Conservation (phyloP, 1,140 invertebrate species). For the Drosophila tristis region DNA sequence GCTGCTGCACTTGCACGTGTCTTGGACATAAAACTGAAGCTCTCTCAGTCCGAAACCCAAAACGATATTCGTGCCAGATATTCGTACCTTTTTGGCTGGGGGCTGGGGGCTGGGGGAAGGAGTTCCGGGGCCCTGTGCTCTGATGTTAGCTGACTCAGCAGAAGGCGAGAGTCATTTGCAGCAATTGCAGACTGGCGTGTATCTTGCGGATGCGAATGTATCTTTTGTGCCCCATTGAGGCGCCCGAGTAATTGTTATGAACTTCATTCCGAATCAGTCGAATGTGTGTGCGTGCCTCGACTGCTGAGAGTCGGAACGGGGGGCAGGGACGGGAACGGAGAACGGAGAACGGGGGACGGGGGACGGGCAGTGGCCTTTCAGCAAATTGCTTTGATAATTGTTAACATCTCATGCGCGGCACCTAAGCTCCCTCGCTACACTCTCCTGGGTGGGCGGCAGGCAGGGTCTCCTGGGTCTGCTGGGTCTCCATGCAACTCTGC, state of each 20-base stretch:
- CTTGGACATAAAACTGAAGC: constrained; percentile 55
- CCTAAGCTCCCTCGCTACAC: constrained; percentile 22
- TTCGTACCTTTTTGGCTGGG: constrained; percentile 13
- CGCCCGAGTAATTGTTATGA: constrained; percentile 74
- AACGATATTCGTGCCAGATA: constrained; percentile 1
- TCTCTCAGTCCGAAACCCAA: background rate
- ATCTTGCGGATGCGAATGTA: constrained; percentile 49
- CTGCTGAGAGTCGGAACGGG: constrained; percentile 13
- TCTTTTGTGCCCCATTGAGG: constrained; percentile 50
- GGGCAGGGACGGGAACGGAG: too few relatives aligned
- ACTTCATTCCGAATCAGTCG: constrained; percentile 57
- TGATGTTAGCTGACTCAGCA: constrained; percentile 33
- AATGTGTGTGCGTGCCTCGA: constrained; percentile 54
- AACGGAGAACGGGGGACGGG: too few relatives aligned
- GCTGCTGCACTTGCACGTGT: constrained; percentile 61
- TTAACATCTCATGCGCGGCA: constrained; percentile 53
- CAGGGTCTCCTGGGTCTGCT: too few relatives aligned
- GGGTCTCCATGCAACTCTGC: constrained; percentile 5
- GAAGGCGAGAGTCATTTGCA: constrained; percentile 43
- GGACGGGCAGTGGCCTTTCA: constrained; percentile 14
- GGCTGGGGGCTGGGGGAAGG: background rate
- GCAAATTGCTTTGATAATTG: constrained; percentile 72
- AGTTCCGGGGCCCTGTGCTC: too few relatives aligned
- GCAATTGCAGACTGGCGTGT: constrained; percentile 53
- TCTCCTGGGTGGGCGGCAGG: constrained; percentile 1